Evolutionary conservation across 1,140 invertebrate species (phyloP).

Genomic region (Drosophila subpulchrella): DNA sequence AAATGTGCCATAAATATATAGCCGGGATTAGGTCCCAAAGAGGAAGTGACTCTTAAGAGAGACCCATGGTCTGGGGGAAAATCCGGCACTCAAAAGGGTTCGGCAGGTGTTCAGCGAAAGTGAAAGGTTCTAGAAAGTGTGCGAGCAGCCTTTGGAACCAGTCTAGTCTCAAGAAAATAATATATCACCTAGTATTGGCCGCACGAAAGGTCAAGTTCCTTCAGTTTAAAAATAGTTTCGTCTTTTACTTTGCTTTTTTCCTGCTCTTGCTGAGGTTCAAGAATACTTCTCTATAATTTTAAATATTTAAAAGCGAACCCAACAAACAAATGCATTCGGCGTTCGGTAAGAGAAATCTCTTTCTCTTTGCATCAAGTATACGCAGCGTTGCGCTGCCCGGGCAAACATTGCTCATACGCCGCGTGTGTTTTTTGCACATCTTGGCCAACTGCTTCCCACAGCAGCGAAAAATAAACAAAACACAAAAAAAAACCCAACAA

Average conservation of each 20-base stretch:
- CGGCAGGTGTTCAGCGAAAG: background rate
- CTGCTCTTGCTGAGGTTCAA: background rate
- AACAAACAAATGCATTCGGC: background rate
- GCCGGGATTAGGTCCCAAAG: background rate
- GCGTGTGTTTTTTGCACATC: constrained; percentile 43
- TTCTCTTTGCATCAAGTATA: constrained; percentile 4
- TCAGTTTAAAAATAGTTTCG: too few species aligned
- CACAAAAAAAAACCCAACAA: constrained; percentile 38
- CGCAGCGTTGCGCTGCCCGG: constrained; percentile 10
- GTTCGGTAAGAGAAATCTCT: background rate
- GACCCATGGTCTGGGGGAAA: constrained; percentile 1
- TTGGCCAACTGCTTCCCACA: constrained; percentile 75
- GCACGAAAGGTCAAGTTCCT: too few species aligned
- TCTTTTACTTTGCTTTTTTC: too few species aligned
- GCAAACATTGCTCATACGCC: constrained; percentile 20
- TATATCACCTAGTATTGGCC: too few species aligned
- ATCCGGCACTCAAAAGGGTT: constrained; percentile 5
- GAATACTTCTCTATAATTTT: background rate
- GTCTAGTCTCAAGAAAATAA: too few species aligned
- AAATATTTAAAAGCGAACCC: background rate
- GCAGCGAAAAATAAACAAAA: constrained; percentile 8
- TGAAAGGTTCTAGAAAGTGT: constrained; percentile 18
- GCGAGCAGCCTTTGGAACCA: too few species aligned
- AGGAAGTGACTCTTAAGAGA: constrained; percentile 7
- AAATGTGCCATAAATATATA: constrained; percentile 21